Base-by-base conservation (phyloP, 2,888 invertebrate genomes). In the Shargacucullia verbasci region DNA sequence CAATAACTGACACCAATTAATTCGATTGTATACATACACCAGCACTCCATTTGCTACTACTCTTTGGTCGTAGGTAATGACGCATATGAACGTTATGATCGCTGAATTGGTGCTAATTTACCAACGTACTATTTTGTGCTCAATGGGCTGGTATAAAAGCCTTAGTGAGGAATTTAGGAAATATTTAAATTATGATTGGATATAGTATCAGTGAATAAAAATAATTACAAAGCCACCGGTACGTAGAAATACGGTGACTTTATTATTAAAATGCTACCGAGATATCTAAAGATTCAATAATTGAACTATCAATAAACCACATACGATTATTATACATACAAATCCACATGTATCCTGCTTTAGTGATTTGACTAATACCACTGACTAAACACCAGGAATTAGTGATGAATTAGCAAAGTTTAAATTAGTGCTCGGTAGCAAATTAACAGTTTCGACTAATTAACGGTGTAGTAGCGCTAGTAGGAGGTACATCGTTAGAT, bases 371-470 rank as follows among this genome's bases (percentile, higher is more conserved):
- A 43, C 20, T n/a, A 20, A 20, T 20, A 3, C 20, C 4, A 20
- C 20, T 45, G 61, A 40, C 50, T 29, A 33, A 34, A 10, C 13
- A 11, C 8, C 29, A 44, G 11, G 35, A 52, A 52, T 68, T 60
- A 37, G 8, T 13, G 20, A 40, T 60, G 35, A 44, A 39, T 37
- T 37, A 11, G 6, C 14, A 31, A 37, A 44, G 31, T 61, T 25
- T 44, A 59, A 35, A 60, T 68, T 29, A 0, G 13, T 15, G 25
- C 13, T 46, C 27, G 7, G 8, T 33, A 4, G 20, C 20, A 20
- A 20, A 20, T 20, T 20, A 20, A 14, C 8, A 25, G 27, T 12
- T 41, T 12, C 13, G 12, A 33, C 7, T 15, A 11, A n/a, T 29
- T 29, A 9, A 29, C 29, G 7, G 7, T 29, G 29, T 29, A 20